A percentile compares a stretch with the other conserved stretches of the same genome.
These are phyloP conservation scores for Nysson spinosus DNA, from an alignment of 2,888 invertebrate species.

Conservation along the genomic window DNA sequence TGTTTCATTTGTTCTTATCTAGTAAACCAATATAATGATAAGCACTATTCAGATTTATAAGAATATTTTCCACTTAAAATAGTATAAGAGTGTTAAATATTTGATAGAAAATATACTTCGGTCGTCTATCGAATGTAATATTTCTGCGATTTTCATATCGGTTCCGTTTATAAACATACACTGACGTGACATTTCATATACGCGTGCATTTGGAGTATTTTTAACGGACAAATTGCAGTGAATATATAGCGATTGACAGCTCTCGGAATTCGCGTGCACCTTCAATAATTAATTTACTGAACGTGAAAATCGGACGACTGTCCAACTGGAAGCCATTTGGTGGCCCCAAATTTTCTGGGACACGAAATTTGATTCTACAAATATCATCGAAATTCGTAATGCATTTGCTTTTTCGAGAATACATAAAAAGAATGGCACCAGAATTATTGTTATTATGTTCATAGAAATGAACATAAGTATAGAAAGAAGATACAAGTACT, in stretches of 20 bases:
- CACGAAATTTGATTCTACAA: neutral
- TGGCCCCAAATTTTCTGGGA: neutral
- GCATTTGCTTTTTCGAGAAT: too few species aligned
- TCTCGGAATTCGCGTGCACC: slow-evolving; percentile 13
- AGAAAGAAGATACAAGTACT: too few species aligned
- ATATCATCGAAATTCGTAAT: neutral
- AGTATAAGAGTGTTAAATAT: too few species aligned
- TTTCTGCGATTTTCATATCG: slow-evolving; percentile 42
- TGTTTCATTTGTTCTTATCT: too few species aligned
- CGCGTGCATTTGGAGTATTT: slow-evolving; percentile 35
- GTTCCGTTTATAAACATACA: slow-evolving; percentile 39
- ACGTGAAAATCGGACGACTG: slow-evolving; percentile 29
- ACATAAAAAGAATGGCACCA: too few species aligned
- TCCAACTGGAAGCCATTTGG: slow-evolving; percentile 18
- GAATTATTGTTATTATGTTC: too few species aligned
- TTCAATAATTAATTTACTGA: slow-evolving; percentile 45
- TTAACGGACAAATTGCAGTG: slow-evolving; percentile 44
- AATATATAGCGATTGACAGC: slow-evolving; percentile 41
- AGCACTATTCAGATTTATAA: too few species aligned
- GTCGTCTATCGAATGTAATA: slow-evolving; percentile 31
- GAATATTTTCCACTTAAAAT: too few species aligned
- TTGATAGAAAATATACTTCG: slow-evolving; percentile 28
- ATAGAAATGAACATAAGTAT: too few species aligned
- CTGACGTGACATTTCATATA: slow-evolving; percentile 45
- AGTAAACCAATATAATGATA: too few species aligned